Percentiles rank a stretch among this genome's conserved stretches.
Evolutionary conservation across 2,797 vertebrate species (phyloP).

Genomic region (Allobates femoralis): DNA sequence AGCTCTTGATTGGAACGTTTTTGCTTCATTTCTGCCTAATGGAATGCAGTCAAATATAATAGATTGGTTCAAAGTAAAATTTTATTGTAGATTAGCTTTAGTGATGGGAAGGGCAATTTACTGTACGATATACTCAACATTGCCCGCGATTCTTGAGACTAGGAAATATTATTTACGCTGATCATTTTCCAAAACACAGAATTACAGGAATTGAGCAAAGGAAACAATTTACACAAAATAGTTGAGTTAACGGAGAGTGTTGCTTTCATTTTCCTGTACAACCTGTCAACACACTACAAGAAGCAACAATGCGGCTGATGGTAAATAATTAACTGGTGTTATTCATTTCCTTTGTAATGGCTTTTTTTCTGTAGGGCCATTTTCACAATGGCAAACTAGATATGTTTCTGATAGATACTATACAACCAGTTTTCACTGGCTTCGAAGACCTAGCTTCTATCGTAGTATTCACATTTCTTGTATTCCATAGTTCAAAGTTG

Average conservation of each 20-base stretch:
- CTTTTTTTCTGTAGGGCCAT: conserved; percentile 41
- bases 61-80: not conserved
- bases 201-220: conserved; percentile 59
- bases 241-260: conserved; percentile 35
- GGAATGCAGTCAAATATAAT: not conserved
- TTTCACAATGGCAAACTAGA: conserved; percentile 19
- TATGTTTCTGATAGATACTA: conserved; percentile 28
- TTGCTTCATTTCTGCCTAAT: not conserved
- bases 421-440: conserved; percentile 46
- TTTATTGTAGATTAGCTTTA: not conserved
- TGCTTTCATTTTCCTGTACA: conserved; percentile 45
- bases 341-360: conserved; percentile 55
- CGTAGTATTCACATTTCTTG: not conserved
- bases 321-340: conserved; percentile 61
- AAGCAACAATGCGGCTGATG: conserved; percentile 41
- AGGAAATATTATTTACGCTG: conserved; percentile 26
- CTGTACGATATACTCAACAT: not conserved
- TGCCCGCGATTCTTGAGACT: conserved; percentile 24
- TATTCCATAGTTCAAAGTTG: not conserved
- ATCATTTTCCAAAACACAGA: conserved; percentile 50
- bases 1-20: not conserved
- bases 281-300: conserved; percentile 36
- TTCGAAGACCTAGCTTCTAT: conserved; percentile 24
- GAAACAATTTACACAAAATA: conserved; percentile 59
- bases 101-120: not conserved